Percentiles rank a stretch among this genome's conserved stretches.
These are phyloP conservation scores for Neoarius graeffei DNA, from an alignment of 2,113 vertebrate species.

Conservation along the genomic window DNA sequence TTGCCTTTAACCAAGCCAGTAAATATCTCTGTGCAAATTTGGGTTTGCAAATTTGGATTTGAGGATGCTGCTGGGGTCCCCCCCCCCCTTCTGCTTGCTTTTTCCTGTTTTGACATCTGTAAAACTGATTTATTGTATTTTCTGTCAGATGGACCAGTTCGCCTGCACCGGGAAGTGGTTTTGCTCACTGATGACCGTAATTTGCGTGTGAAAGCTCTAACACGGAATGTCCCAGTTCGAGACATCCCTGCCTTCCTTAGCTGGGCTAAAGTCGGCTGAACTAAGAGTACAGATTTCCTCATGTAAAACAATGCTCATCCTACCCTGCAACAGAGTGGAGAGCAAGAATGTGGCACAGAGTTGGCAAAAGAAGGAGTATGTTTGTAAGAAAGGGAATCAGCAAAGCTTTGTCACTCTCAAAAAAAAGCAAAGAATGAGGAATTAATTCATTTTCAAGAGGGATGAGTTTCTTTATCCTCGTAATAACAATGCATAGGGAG, in stretches of 20 bases:
- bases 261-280: constrained; percentile 99
- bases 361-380: constrained; percentile 7
- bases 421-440: constrained; percentile 24
- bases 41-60: neutral
- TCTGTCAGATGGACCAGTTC: constrained; percentile 82
- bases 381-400: neutral
- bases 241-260: constrained; percentile 95
- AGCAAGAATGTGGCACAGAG: constrained; percentile 34
- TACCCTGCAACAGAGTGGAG: constrained; percentile 28
- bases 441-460: constrained; percentile 23
- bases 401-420: neutral
- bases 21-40: neutral
- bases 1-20: neutral
- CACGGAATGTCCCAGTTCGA: constrained; percentile 92
- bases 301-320: constrained; percentile 36
- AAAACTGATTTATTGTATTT: neutral
- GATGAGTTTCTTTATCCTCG: constrained; percentile 28
- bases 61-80: neutral
- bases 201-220: constrained; percentile 94
- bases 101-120: neutral
- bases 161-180: constrained; percentile 89
- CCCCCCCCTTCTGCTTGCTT: no score
- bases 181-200: constrained; percentile 95
- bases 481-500: constrained; percentile 19
- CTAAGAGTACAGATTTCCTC: constrained; percentile 13